Percentiles rank a stretch among this genome's conserved stretches.
phyloP scores from a whole-genome alignment of 2,113 vertebrate genomes.

The Typhlomys cinereus region DNA sequence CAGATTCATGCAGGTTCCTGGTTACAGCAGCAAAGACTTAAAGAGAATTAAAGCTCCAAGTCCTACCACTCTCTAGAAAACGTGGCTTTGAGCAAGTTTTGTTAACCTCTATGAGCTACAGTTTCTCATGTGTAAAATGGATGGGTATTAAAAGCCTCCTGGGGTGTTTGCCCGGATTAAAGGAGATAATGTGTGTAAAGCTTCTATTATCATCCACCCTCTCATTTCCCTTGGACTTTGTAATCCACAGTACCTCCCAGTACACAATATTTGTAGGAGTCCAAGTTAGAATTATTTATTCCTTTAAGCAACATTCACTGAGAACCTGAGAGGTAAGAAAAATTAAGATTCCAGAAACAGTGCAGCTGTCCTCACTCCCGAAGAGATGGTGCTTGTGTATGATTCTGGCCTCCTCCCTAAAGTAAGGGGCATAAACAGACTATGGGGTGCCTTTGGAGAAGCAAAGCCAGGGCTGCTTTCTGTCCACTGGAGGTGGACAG shows the following conservation, averaged over 20 bases:
- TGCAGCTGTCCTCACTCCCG: neutral
- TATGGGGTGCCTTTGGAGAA: neutral
- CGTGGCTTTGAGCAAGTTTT: neutral
- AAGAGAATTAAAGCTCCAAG: neutral
- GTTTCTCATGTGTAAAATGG: neutral
- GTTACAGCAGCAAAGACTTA: neutral
- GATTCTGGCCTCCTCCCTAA: neutral
- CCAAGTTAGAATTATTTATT: slow-evolving; percentile 28
- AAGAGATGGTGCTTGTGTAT: neutral
- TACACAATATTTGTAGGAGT: neutral
- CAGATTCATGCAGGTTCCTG: neutral
- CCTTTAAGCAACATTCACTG: neutral
- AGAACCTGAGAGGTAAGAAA: neutral
- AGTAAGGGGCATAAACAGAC: neutral
- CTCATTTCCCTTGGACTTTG: neutral
- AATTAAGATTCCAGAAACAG: neutral
- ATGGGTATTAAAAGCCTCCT: slow-evolving; percentile 30
- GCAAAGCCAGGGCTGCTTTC: neutral
- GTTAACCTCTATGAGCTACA: neutral
- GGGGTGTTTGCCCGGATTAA: neutral
- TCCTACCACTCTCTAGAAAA: neutral
- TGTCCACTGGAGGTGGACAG: neutral
- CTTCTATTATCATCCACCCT: neutral
- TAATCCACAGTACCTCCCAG: neutral
- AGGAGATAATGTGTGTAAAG: neutral